phyloP scores from a whole-genome alignment of 2,888 invertebrate genomes.

The Clunio marinus region DNA sequence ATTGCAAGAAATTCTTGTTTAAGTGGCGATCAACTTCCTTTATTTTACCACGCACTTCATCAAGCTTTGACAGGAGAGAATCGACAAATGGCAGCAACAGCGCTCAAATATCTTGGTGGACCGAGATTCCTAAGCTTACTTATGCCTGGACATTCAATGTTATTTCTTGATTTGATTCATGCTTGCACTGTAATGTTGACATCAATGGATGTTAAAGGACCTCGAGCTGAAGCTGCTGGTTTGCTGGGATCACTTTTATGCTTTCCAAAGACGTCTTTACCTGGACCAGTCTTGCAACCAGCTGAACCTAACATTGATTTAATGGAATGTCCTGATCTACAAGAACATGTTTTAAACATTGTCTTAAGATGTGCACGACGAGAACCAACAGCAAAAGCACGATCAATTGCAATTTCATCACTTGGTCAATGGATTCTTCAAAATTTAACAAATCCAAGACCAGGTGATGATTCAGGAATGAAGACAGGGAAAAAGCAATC shows the following conservation, averaged over 20 bases:
- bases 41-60: conserved; percentile 85
- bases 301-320: conserved; percentile 53
- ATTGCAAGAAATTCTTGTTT: conserved; percentile 61
- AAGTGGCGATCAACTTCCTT: conserved; percentile 66
- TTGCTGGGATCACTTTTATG: conserved; percentile 82
- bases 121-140: conserved; percentile 81
- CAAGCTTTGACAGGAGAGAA: conserved; percentile 64
- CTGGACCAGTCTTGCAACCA: conserved; percentile 56
- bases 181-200: conserved; percentile 84
- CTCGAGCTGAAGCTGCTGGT: conserved; percentile 85
- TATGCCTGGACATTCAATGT: conserved; percentile 80
- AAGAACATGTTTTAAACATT: conserved; percentile 80
- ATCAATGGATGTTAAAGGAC: conserved; percentile 73
- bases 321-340: conserved; percentile 51
- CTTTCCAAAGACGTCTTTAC: conserved; percentile 64
- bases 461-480: conserved; percentile 29
- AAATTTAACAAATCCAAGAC: conserved; percentile 45
- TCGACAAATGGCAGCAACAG: conserved; percentile 70
- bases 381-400: conserved; percentile 82
- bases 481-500: conserved; percentile 44
- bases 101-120: conserved; percentile 77
- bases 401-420: conserved; percentile 84
- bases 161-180: conserved; percentile 83
- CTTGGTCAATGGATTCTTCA: conserved; percentile 59
- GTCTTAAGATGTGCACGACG: conserved; percentile 80